Base-by-base conservation (phyloP, 2,113 vertebrate species). In the Hypanus sabinus region DNA sequence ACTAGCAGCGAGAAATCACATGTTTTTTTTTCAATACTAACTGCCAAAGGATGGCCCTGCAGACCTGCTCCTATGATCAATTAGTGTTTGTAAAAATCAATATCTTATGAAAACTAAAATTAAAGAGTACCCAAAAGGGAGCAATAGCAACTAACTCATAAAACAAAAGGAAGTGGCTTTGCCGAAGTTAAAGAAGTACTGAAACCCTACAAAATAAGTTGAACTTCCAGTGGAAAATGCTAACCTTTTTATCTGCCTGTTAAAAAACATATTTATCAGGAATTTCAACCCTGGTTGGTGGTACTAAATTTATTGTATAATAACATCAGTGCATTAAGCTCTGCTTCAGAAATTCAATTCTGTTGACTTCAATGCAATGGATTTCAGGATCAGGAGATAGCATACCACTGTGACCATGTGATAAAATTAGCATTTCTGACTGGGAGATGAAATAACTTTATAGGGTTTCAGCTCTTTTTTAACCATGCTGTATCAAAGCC, bases 71-170 rank as follows among this genome's bases (percentile, higher is more conserved):
- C 36, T 92, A 62, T 71, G 22, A 92, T 92, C 90, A 65, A 70
- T 92, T 70, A 24, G 65, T 92, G 68, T 73, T 92, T 71, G 65
- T 22, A 71, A 38, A 22, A 92, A 92, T 92, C 90, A 92, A 92
- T 92, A 92, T 24, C 65, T 92, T 5, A 0, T 71, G 90, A 71
- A 46, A 33, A 92, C 62, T 92, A 38, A 36, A 73, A 92, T 38
- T 6, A 71, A 92, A 0, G 22, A 92, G 33, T 71, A 20, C 33
- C 11, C 22, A 92, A 18, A 71, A 92, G 83, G 11, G 10, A 71
- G 65, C 10, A 36, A 92, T 65, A 71, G 14, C 33, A 30, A 65
- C 30, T 65, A 5, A 33, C 68, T 38, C 5, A 22, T 12, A 92
- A 92, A 92, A 46, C 46, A 46, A 46, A 71, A 71, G 65, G 65